Evolutionary conservation across 2,113 vertebrate genomes (phyloP).

Genomic region (Rhinichthys klamathensis): DNA sequence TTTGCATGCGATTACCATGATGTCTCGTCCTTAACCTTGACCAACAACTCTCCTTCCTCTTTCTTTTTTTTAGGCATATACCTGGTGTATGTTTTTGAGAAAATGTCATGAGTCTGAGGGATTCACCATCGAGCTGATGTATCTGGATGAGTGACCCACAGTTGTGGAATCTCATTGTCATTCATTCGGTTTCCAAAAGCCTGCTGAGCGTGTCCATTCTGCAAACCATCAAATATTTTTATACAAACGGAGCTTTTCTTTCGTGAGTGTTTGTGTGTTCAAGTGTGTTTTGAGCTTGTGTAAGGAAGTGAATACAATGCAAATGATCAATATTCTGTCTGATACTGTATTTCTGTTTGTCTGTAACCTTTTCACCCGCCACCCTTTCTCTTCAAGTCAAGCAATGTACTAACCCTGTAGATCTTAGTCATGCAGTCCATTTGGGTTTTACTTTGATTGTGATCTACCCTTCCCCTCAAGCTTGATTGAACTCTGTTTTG

Average conservation of each 20-base stretch:
- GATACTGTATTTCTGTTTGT: neutral
- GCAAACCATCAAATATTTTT: slow-evolving; percentile 20
- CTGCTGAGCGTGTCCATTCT: slow-evolving; percentile 22
- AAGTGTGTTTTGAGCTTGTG: neutral
- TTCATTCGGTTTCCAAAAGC: neutral
- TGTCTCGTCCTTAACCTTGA: neutral
- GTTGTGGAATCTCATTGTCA: neutral
- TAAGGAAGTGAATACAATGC: neutral
- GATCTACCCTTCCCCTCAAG: neutral
- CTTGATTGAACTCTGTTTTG: neutral
- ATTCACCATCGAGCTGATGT: neutral
- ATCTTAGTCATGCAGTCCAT: neutral
- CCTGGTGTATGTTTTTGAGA: slow-evolving; percentile 95
- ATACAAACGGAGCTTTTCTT: neutral
- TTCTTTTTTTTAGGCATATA: slow-evolving; percentile 84
- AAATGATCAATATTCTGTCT: neutral
- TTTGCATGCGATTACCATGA: neutral
- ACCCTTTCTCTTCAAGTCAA: neutral
- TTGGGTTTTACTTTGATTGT: slow-evolving; percentile 8
- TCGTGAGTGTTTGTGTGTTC: neutral
- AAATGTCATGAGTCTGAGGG: slow-evolving; percentile 71
- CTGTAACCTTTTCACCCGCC: neutral
- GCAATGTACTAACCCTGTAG: neutral
- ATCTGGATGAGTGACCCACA: neutral
- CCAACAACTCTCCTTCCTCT: neutral